These are phyloP conservation scores for Drosophila algonquin DNA, from an alignment of 2,888 invertebrate genomes.

Conservation along the genomic window DNA sequence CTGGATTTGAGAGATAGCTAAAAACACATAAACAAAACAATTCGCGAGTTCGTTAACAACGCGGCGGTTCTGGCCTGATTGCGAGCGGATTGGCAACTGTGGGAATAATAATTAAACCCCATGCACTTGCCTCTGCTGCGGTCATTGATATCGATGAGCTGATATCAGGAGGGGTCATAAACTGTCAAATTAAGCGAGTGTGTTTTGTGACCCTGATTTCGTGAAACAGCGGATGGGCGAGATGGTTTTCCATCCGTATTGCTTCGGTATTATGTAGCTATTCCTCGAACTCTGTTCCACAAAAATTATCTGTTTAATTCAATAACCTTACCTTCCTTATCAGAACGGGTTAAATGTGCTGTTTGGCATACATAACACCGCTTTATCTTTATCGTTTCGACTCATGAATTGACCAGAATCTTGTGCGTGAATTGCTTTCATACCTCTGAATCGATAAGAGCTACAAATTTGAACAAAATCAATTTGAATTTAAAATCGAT, in stretches of 20 bases:
- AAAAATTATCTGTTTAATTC: background rate
- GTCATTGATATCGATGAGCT: constrained; percentile 31
- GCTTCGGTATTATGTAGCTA: background rate
- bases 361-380: background rate
- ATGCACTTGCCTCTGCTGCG: constrained; percentile 29
- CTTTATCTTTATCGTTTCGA: background rate
- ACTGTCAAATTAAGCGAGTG: background rate
- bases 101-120: constrained; percentile 12
- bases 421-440: background rate
- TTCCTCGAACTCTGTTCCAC: background rate
- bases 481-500: too few relatives aligned
- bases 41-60: background rate
- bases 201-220: constrained; percentile 21
- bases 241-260: background rate
- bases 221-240: constrained; percentile 3
- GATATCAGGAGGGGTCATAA: constrained; percentile 50
- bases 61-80: constrained; percentile 21
- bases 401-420: background rate
- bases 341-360: background rate
- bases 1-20: background rate
- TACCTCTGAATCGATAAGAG: background rate
- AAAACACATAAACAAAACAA: constrained; percentile 1
- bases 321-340: background rate
- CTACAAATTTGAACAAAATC: background rate
- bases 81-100: constrained; percentile 18